phyloP scores from a whole-genome alignment of 2,113 vertebrate genomes.

The Sapayoa aenigma region DNA sequence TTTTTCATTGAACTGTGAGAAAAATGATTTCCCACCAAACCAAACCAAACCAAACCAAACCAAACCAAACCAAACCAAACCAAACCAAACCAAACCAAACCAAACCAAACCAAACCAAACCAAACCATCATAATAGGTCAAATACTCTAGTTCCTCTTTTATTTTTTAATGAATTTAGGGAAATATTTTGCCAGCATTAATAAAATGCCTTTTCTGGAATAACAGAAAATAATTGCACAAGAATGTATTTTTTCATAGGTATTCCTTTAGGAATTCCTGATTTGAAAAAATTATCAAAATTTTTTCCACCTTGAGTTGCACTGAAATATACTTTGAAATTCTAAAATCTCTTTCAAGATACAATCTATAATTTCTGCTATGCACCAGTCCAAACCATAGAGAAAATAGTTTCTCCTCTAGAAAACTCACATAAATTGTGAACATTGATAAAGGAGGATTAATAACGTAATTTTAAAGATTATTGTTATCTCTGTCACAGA shows the following conservation, averaged over 20 bases:
- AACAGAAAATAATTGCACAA: not conserved
- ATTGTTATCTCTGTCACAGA: not conserved
- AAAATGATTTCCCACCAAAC: not conserved
- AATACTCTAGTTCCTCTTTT: not conserved
- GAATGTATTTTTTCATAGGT: not conserved
- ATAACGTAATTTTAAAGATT: not conserved
- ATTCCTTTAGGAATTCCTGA: not conserved
- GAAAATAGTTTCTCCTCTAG: not conserved
- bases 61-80: not conserved
- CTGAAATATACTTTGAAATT: not conserved
- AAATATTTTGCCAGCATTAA: not conserved
- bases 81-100: not conserved
- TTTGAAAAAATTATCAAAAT: not conserved
- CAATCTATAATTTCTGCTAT: not conserved
- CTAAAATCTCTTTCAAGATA: not conserved
- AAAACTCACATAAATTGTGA: not conserved
- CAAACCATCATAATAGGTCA: not conserved
- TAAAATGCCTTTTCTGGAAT: not conserved
- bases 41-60: not conserved
- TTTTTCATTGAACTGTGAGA: not conserved
- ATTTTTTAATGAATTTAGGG: not conserved
- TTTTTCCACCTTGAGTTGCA: not conserved
- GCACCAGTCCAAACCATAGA: not conserved
- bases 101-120: not conserved
- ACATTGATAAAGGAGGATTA: not conserved